Evolutionary conservation across 2,888 invertebrate species (phyloP).

Genomic region (Ischnura elegans): DNA sequence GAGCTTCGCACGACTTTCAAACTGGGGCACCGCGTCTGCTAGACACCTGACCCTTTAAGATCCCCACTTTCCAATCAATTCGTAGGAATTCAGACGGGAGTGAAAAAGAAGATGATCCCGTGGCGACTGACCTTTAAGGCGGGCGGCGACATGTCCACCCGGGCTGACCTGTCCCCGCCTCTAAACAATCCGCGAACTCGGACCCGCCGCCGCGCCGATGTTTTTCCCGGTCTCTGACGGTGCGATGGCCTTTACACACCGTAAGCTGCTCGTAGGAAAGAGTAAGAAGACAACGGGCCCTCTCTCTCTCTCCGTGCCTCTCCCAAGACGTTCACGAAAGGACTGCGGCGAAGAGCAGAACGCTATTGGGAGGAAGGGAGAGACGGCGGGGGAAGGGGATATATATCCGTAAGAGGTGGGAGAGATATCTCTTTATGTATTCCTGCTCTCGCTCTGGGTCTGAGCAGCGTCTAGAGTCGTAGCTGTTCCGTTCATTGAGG

Average conservation of each 20-base stretch:
- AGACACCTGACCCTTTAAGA: neutral
- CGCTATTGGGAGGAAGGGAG: neutral
- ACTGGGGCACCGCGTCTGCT: too few species aligned
- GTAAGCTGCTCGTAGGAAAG: neutral
- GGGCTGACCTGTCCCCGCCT: neutral
- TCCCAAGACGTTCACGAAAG: neutral
- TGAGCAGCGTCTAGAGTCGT: neutral
- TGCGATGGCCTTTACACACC: neutral
- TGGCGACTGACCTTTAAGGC: neutral
- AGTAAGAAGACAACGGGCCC: neutral
- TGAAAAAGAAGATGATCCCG: too few species aligned
- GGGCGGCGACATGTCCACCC: conserved; percentile 3
- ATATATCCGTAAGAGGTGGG: neutral
- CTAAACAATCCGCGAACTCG: neutral
- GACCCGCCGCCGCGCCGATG: neutral
- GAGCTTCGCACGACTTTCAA: too few species aligned
- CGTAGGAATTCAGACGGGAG: neutral
- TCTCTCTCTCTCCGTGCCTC: neutral
- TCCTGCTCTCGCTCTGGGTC: neutral
- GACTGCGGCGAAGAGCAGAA: neutral
- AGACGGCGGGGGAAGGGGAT: neutral
- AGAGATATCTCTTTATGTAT: neutral
- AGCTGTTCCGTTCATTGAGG: too few species aligned
- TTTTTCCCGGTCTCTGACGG: neutral
- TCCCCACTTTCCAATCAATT: neutral